Percentiles rank a stretch among this genome's conserved stretches.
Conservation (phyloP, 2,888 invertebrate species). For the Theretra japonica region DNA sequence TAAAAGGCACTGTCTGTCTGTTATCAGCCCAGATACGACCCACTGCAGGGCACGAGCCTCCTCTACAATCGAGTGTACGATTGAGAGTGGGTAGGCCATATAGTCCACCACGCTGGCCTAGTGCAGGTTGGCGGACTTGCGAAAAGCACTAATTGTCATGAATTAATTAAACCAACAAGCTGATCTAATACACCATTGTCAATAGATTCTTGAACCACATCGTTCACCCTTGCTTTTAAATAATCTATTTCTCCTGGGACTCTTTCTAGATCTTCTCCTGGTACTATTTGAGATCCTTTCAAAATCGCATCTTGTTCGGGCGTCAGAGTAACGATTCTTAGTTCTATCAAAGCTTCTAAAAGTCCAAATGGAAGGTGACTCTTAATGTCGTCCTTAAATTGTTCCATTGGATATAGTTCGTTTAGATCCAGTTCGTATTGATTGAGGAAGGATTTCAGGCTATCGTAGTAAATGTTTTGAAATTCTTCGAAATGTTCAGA, state of each 20-base stretch:
- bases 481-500: conserved; percentile 57
- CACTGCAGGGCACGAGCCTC: too few species aligned
- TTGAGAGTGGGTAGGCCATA: too few species aligned
- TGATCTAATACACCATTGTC: conserved; percentile 62
- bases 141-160: conserved; percentile 12
- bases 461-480: conserved; percentile 61
- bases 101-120: too few species aligned
- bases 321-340: conserved; percentile 59
- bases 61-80: too few species aligned
- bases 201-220: conserved; percentile 63
- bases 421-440: conserved; percentile 57
- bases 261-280: conserved; percentile 42
- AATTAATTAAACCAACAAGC: conserved; percentile 49
- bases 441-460: conserved; percentile 56
- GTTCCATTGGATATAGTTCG: conserved; percentile 56
- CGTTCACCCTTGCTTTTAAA: conserved; percentile 62
- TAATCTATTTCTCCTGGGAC: conserved; percentile 48
- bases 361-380: conserved; percentile 64
- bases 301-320: conserved; percentile 54
- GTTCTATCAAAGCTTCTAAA: conserved; percentile 64
- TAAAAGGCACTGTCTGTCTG: too few species aligned
- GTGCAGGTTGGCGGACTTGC: too few species aligned
- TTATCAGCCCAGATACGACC: too few species aligned
- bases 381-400: conserved; percentile 59
- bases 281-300: conserved; percentile 44